A percentile compares a stretch with the other conserved stretches of the same genome.
phyloP scores from a whole-genome alignment of 1,140 invertebrate species.

The Zeugodacus cucurbitae region DNA sequence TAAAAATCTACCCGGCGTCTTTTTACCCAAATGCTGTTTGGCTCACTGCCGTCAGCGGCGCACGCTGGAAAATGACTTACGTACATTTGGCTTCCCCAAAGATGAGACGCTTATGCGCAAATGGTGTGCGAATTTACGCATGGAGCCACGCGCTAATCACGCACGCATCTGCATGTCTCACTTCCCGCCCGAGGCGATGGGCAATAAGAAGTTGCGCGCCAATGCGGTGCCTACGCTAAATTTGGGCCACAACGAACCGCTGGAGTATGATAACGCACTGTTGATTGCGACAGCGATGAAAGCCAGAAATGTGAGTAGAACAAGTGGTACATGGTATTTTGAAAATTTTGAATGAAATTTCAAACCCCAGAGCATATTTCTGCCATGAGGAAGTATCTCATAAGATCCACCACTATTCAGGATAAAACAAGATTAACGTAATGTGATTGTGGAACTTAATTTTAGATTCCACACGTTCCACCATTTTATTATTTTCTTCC shows the following conservation, averaged over 20 bases:
- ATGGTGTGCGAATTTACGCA: slow-evolving; percentile 55
- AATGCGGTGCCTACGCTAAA: slow-evolving; percentile 60
- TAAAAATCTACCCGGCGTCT: slow-evolving; percentile 59
- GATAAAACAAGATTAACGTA: no score
- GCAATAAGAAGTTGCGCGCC: slow-evolving; percentile 57
- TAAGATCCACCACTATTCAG: no score
- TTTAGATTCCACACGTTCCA: no score
- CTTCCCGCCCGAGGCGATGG: slow-evolving; percentile 56
- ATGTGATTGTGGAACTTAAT: no score
- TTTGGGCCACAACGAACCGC: slow-evolving; percentile 54
- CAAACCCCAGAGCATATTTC: no score
- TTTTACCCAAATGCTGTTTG: slow-evolving; percentile 56
- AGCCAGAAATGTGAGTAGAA: not conserved
- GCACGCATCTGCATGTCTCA: slow-evolving; percentile 60
- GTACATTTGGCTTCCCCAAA: slow-evolving; percentile 53
- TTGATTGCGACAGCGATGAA: not conserved
- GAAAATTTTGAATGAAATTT: no score
- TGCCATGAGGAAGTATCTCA: no score
- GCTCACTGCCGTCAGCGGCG: slow-evolving; percentile 54
- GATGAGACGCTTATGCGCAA: slow-evolving; percentile 47
- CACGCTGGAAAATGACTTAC: slow-evolving; percentile 56
- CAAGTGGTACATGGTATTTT: no score
- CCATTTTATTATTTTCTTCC: no score
- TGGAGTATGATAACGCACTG: slow-evolving; percentile 46
- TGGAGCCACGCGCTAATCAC: slow-evolving; percentile 51